These are phyloP conservation scores for Aegithalos caudatus DNA, from an alignment of 2,113 vertebrate genomes.

Conservation along the genomic window DNA sequence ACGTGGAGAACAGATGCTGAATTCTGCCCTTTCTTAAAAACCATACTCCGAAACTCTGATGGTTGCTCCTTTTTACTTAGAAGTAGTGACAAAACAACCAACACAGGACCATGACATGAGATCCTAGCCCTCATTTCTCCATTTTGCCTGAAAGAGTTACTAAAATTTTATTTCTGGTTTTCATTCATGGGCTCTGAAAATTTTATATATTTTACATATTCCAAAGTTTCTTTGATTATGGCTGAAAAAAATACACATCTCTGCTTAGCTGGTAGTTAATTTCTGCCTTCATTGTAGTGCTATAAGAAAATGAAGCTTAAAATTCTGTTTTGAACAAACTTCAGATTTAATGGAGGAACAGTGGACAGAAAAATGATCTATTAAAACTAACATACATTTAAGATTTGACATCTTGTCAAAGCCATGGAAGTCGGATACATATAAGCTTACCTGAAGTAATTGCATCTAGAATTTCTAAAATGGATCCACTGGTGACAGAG, in stretches of 20 bases:
- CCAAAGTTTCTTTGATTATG: not conserved
- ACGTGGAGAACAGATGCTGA: not conserved
- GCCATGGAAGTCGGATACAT: not conserved
- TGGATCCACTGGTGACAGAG: not conserved
- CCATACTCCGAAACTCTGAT: not conserved
- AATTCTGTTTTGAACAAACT: not conserved
- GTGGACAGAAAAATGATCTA: not conserved
- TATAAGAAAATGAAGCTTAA: not conserved
- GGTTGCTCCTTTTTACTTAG: not conserved
- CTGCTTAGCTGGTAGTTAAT: not conserved
- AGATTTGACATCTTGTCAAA: not conserved
- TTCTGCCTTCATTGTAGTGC: not conserved
- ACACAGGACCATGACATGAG: not conserved
- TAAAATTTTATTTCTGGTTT: not conserved
- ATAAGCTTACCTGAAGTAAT: not conserved
- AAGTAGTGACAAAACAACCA: not conserved
- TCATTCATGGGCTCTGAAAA: not conserved
- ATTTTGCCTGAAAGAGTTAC: not conserved
- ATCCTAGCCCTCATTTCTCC: not conserved
- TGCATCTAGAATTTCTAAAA: not conserved
- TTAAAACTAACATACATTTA: not conserved
- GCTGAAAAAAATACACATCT: not conserved
- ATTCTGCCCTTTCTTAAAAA: not conserved
- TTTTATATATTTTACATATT: not conserved
- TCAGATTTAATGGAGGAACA: not conserved